Evolutionary conservation across 2,113 vertebrate species (phyloP).

Genomic region (Lophius piscatorius): DNA sequence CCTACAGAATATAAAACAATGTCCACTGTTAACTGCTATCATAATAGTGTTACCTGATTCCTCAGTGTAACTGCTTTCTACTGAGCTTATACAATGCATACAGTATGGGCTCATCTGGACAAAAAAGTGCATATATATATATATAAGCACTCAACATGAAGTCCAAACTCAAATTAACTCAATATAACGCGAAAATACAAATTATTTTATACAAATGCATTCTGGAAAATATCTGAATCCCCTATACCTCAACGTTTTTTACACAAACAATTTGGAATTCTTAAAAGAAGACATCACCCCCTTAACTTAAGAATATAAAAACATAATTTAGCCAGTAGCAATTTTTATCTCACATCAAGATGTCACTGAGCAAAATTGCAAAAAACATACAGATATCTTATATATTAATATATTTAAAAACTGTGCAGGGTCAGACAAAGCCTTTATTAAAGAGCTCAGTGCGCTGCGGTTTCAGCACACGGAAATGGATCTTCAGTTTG

Average conservation of each 20-base stretch:
- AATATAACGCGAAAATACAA: no score
- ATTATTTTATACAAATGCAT: conserved; percentile 9
- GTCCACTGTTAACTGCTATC: conserved; percentile 6
- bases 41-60: conserved; percentile 14
- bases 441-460: background rate
- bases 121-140: conserved; percentile 33
- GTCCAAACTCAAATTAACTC: no score
- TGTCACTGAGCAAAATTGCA: conserved; percentile 12
- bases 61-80: conserved; percentile 11
- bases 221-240: conserved; percentile 23
- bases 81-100: conserved; percentile 20
- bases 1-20: conserved; percentile 33
- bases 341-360: no score
- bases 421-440: background rate
- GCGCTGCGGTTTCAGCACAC: background rate
- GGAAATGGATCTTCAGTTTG: background rate
- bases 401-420: conserved; percentile 13
- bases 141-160: conserved; percentile 18
- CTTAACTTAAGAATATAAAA: background rate
- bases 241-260: background rate
- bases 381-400: conserved; percentile 36
- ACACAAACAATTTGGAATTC: conserved; percentile 8
- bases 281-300: conserved; percentile 6
- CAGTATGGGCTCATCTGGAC: conserved; percentile 1
- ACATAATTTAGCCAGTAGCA: background rate